A percentile compares a stretch with the other conserved stretches of the same genome.
Conservation (phyloP, 2,797 vertebrate species). For the Characodon lateralis region DNA sequence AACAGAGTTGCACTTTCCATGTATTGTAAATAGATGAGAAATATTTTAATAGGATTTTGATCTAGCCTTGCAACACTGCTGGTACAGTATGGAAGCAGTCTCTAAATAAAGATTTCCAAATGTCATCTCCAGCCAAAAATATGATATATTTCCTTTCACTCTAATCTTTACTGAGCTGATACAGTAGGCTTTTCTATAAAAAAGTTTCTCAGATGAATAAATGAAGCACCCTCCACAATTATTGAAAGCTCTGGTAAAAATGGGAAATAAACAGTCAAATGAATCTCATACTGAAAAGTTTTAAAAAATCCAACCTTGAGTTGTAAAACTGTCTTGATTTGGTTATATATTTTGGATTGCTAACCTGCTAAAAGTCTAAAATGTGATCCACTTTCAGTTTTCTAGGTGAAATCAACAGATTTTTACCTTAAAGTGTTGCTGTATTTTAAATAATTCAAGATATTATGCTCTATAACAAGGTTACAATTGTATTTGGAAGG, state of each 20-base stretch:
- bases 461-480: too few species aligned
- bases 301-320: too few species aligned
- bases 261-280: too few species aligned
- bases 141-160: not conserved
- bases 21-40: conserved; percentile 32
- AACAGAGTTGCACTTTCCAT: conserved; percentile 48
- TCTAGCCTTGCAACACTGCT: conserved; percentile 48
- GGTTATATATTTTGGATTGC: too few species aligned
- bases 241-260: not conserved
- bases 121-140: conserved; percentile 26
- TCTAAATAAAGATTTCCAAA: conserved; percentile 56
- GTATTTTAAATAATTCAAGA: too few species aligned
- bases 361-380: too few species aligned
- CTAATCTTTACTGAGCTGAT: not conserved
- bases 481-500: too few species aligned
- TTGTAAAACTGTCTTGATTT: too few species aligned
- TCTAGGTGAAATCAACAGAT: too few species aligned
- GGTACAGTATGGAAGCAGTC: conserved; percentile 23
- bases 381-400: too few species aligned
- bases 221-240: not conserved
- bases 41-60: conserved; percentile 21
- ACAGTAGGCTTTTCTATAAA: not conserved
- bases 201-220: not conserved
- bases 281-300: too few species aligned
- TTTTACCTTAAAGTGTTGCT: too few species aligned